Evolutionary conservation across 2,113 vertebrate genomes (phyloP).

Genomic region (Bos javanicus): DNA sequence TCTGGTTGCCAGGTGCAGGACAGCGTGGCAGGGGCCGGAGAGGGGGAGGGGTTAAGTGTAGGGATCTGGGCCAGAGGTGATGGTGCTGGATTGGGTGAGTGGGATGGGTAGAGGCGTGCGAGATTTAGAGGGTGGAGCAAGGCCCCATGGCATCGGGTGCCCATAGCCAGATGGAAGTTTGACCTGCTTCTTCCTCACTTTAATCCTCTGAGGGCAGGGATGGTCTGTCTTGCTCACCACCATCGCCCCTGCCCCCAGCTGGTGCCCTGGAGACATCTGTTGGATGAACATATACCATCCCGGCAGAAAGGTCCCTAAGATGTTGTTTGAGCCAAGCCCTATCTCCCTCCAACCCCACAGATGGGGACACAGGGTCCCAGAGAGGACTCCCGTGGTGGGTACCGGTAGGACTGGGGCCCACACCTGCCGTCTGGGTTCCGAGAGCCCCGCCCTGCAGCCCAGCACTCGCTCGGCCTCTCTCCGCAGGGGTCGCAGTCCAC

Average conservation of each 20-base stretch:
- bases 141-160: rapidly evolving
- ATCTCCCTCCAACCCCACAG: not conserved
- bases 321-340: not conserved
- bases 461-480: not conserved
- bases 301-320: not conserved
- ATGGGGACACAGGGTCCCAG: not conserved
- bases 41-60: not conserved
- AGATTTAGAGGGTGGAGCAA: not conserved
- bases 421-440: not conserved
- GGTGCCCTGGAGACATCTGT: not conserved
- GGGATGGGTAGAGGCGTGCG: not conserved
- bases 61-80: not conserved
- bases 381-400: not conserved
- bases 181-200: not conserved
- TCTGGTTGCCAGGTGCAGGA: not conserved
- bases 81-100: not conserved
- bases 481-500: constrained; percentile 85
- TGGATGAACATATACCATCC: not conserved
- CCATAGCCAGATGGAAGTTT: not conserved
- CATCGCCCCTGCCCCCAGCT: not conserved
- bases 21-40: rapidly evolving
- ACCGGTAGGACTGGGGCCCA: rapidly evolving
- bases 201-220: not conserved
- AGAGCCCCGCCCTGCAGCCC: rapidly evolving
- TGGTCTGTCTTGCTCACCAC: not conserved